Evolutionary conservation across 2,113 vertebrate species (phyloP).

Genomic region (Pithys albifrons): DNA sequence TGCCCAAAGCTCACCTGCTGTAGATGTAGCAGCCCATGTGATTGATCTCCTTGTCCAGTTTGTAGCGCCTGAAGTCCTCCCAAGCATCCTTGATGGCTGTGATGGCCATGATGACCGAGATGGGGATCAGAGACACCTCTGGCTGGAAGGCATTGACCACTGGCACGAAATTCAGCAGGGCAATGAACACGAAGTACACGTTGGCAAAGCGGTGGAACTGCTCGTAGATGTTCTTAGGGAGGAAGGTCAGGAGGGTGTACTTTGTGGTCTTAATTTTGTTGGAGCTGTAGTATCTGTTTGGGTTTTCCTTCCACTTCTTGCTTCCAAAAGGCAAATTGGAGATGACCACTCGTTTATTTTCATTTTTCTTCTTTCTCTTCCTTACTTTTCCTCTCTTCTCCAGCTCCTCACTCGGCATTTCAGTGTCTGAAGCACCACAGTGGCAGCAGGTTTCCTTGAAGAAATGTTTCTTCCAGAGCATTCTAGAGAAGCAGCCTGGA

Average conservation of each 20-base stretch:
- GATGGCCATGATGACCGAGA: constrained; percentile 84
- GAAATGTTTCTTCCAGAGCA: constrained; percentile 24
- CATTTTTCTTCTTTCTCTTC: constrained; percentile 75
- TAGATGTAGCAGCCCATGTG: constrained; percentile 83
- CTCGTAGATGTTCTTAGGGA: constrained; percentile 90
- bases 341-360: constrained; percentile 75
- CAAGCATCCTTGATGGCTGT: constrained; percentile 91
- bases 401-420: constrained; percentile 62
- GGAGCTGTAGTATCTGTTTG: constrained; percentile 79
- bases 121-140: constrained; percentile 84
- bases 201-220: constrained; percentile 92
- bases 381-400: constrained; percentile 61
- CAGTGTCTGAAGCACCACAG: constrained; percentile 35
- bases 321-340: constrained; percentile 84
- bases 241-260: constrained; percentile 85
- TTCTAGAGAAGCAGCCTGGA: constrained; percentile 28
- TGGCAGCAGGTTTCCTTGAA: constrained; percentile 9
- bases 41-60: constrained; percentile 87
- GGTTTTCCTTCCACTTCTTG: constrained; percentile 76
- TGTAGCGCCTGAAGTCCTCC: constrained; percentile 90
- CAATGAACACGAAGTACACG: constrained; percentile 88
- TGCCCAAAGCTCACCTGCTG: constrained; percentile 79
- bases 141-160: constrained; percentile 90
- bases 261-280: constrained; percentile 93
- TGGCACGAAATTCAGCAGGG: constrained; percentile 87